Percentiles rank a stretch among this genome's conserved stretches.
phyloP scores from a whole-genome alignment of 2,797 vertebrate species.

The Phaenicophaeus curvirostris region DNA sequence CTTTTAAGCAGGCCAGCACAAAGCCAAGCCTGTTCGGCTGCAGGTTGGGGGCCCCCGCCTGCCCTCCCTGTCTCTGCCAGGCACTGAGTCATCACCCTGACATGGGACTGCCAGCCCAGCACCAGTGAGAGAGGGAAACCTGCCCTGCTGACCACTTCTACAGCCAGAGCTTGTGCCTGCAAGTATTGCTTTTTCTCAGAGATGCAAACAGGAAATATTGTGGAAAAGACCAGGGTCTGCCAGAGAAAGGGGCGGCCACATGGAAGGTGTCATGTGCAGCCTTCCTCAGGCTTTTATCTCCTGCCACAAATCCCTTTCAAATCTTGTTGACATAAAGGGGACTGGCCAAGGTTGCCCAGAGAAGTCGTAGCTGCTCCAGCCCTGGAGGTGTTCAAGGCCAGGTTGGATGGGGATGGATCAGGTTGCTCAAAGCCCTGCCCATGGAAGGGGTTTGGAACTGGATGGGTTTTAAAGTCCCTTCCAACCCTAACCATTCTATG shows the following conservation, averaged over 20 bases:
- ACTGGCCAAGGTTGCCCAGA: too few relatives aligned
- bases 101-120: background rate
- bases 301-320: background rate
- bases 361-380: too few relatives aligned
- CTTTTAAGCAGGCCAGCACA: conserved; percentile 62
- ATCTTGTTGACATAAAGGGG: background rate
- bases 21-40: conserved; percentile 63
- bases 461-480: too few relatives aligned
- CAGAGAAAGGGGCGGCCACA: background rate
- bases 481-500: too few relatives aligned
- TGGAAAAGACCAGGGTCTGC: background rate
- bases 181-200: background rate
- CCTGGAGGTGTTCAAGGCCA: too few relatives aligned
- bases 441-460: too few relatives aligned
- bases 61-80: conserved; percentile 72
- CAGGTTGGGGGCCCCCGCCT: background rate
- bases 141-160: rapidly evolving
- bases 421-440: too few relatives aligned
- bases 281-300: background rate
- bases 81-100: conserved; percentile 61
- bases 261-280: rapidly evolving
- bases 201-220: background rate
- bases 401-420: too few relatives aligned
- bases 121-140: background rate
- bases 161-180: background rate